Evolutionary conservation across 1,140 invertebrate species (phyloP), one percentile per base, ranked within the genome.

Genomic region (Stegodyphus dumicola): DNA sequence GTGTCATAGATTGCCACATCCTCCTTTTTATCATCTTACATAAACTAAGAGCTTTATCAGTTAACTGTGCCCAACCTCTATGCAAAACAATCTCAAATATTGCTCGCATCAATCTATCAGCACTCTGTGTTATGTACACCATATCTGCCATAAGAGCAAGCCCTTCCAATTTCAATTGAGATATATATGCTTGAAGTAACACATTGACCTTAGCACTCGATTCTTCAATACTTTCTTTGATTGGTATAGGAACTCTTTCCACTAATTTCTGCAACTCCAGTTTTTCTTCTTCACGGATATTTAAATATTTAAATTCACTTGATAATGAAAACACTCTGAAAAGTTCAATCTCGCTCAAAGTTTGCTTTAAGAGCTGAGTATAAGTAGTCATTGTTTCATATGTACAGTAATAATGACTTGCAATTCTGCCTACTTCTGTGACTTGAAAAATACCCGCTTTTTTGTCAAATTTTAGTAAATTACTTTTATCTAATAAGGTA

Each of bases 1-100:
- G 99, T 64, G 97, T 99, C 97, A 99, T 99, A 0, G 97, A 99
- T 90, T 99, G 98, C 99, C 99, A 99, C 97, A 99, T 99, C 48
- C 98, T 93, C 17, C 96, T 93, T 90, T 99, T 98, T 75, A 99
- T 97, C 98, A 99, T 99, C 92, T 99, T 99, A 90, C 97, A 99
- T 1, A 99, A 92, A 2, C 96, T 94, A 0, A 99, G 90, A 11
- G 97, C 95, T 91, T 99, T 99, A 90, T 99, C 97, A 18, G 98
- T 96, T 52, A 99, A 90, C 89, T 99, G 97, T 0, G 98, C 99
- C 99, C 99, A 99, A 18, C 98, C 98, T 88, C 95, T 91, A 88
- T 94, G 94, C 15, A 95, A 89, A 10, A 95, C 96, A 88, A 99
- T 99, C 92, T 99, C 99, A 92, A 96, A 99, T 77, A 99, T 98